Base-by-base conservation (phyloP, 2,888 invertebrate genomes). In the Arrhopalites spinosus region DNA sequence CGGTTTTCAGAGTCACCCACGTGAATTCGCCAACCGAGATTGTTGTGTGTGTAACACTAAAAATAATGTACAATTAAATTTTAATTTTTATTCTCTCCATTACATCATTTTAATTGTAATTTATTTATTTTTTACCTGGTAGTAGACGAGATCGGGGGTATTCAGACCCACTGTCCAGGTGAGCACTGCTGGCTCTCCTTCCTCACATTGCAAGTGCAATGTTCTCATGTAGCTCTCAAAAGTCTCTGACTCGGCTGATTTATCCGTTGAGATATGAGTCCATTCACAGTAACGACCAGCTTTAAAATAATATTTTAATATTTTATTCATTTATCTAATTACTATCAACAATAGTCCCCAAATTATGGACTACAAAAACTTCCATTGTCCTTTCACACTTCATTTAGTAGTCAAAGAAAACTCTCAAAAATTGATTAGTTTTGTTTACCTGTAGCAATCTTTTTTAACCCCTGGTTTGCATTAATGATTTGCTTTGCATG, bases 11-110 rank as follows among this genome's bases (percentile, higher is more conserved):
- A 89, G 83, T 94, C 91, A 15, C 94, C 90, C 1, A 96, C 92
- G 85, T 93, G 90, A 83, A 96, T 95, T 86, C 94, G 96, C 95
- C 95, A 96, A 68, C 96, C 96, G 36, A 96, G 87, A 85, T 94
- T 93, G 81, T 91, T 92, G 87, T 96, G 95, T n/a, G 92, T 91
- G 87, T 93, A 96, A 86, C 95, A 96, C 96, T 96, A 87, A 47
- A 20, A n/a, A 61, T 43, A 27, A 29, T 5, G 13, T 15, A 68
- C 25, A 64, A 1, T 20, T 59, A 59, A 59, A 59, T 59, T n/a
- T n/a, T n/a, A n/a, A n/a, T n/a, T n/a, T n/a, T n/a, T n/a, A n/a
- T n/a, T n/a, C n/a, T n/a, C n/a, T n/a, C n/a, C 11, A 11, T 36
- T 36, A 59, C n/a, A 23, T 59, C 25, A 36, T 53, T 5, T 8